Base-by-base conservation (phyloP, 2,113 vertebrate species). In the Leucosticte australis region DNA sequence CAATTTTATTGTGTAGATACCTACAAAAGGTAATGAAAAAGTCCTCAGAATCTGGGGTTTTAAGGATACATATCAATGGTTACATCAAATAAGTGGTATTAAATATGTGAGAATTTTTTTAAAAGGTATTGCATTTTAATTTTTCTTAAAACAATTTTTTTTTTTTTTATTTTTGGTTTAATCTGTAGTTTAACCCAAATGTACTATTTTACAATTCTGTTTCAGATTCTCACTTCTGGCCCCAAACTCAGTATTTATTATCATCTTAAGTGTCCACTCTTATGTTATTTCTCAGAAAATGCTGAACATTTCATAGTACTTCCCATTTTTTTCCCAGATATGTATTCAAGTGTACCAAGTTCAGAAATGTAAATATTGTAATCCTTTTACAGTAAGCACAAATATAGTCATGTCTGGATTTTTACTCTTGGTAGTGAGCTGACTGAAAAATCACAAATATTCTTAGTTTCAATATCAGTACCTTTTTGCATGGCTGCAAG, bases 401-500 rank as follows among this genome's bases (percentile, higher is more conserved):
- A 55, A 7, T 76, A 16, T 19, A 73, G 10, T 20, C 8, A 46
- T 37, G 35, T 11, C 46, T 33, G 56, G 14, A 67, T 37, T 71
- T 26, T 90, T 67, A 68, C 28, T 56, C n/a, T 59, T 39, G 10
- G 13, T 28, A 96, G 80, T 6, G 52, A 91, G 33, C 24, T 70
- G 64, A 74, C 17, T 16, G 18, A 30, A 92, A 76, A 82, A 47
- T 14, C 42, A 91, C 39, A 79, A 70, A 78, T 84, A 28, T 22
- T 71, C 37, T 78, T 59, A 18, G 18, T 49, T 88, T 52, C 84
- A 77, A 35, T 41, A 59, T 20, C 69, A 68, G 67, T 95, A 99
- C 98, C 98, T 97, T 96, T 98, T 63, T 99, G 98, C 44, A 99
- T 93, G 15, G 96, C 98, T 86, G 89, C 10, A 0, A 98, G 96